phyloP scores from a whole-genome alignment of 2,888 invertebrate genomes.

The Protodeltote pygarga region DNA sequence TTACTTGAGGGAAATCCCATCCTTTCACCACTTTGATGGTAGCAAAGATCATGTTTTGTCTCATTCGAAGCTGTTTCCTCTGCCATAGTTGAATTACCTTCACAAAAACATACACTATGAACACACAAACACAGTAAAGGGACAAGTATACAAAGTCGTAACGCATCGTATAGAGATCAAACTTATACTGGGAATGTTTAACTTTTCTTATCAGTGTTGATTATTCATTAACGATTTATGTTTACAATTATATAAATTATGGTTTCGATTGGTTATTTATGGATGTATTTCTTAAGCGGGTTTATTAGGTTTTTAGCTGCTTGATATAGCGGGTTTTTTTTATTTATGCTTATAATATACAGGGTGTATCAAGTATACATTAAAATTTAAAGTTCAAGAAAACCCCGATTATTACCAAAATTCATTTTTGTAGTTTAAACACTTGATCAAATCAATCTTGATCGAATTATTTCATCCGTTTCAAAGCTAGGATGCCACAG shows the following conservation, averaged over 20 bases:
- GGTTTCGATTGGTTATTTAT: constrained; percentile 3
- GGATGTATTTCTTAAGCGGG: too few relatives aligned
- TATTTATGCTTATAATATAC: too few relatives aligned
- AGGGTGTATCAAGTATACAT: too few relatives aligned
- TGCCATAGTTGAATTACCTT: constrained; percentile 96
- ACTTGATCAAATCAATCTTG: too few relatives aligned
- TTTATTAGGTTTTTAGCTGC: too few relatives aligned
- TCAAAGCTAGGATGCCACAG: too few relatives aligned
- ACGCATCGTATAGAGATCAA: constrained; percentile 11
- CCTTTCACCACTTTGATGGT: constrained; percentile 98
- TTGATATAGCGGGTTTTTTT: too few relatives aligned
- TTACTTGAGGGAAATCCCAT: constrained; percentile 93
- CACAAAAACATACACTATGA: constrained; percentile 17
- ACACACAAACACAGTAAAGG: background rate
- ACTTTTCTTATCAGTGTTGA: constrained; percentile 26
- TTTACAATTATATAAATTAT: too few relatives aligned
- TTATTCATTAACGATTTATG: constrained; percentile 36
- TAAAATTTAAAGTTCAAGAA: too few relatives aligned
- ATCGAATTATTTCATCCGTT: too few relatives aligned
- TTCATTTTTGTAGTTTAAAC: too few relatives aligned
- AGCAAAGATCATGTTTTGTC: constrained; percentile 99
- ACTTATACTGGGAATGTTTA: background rate
- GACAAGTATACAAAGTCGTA: background rate
- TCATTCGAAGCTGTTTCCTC: constrained; percentile 96
- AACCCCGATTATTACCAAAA: too few relatives aligned